Percentiles rank a stretch among this genome's conserved stretches.
phyloP scores from a whole-genome alignment of 2,888 invertebrate genomes.

The Hybos culiciformis region DNA sequence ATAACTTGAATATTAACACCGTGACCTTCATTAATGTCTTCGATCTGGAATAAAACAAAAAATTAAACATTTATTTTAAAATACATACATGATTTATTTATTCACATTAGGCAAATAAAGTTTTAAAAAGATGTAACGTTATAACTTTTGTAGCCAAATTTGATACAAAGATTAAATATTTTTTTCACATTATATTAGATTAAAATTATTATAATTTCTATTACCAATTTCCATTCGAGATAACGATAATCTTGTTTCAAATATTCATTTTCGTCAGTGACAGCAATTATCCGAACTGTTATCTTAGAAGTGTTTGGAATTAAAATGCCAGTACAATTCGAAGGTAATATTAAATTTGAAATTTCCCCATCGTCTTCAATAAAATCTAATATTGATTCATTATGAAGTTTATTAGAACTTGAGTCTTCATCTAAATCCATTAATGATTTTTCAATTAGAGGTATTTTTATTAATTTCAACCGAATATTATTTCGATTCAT shows the following conservation, averaged over 20 bases:
- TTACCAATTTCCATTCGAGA: slow-evolving; percentile 35
- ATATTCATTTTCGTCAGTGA: slow-evolving; percentile 29
- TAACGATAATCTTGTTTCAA: slow-evolving; percentile 31
- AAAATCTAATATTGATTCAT: not conserved
- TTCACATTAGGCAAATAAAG: no score
- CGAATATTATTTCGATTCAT: no score
- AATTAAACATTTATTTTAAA: no score
- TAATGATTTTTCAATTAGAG: no score
- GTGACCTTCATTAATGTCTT: no score
- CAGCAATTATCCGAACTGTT: slow-evolving; percentile 29
- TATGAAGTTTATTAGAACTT: not conserved
- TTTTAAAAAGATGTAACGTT: no score
- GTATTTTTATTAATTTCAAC: no score
- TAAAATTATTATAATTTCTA: not conserved
- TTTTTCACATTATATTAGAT: not conserved
- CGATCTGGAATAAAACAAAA: no score
- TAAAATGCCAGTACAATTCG: slow-evolving; percentile 32
- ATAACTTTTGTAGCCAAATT: slow-evolving; percentile 2
- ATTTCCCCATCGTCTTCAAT: slow-evolving; percentile 24
- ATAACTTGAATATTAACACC: no score
- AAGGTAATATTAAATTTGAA: slow-evolving; percentile 27
- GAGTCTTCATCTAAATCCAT: no score
- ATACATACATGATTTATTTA: no score
- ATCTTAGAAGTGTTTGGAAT: slow-evolving; percentile 27
- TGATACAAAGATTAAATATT: not conserved